Conservation (phyloP, 1,140 invertebrate species). For the Nautilus pompilius region DNA sequence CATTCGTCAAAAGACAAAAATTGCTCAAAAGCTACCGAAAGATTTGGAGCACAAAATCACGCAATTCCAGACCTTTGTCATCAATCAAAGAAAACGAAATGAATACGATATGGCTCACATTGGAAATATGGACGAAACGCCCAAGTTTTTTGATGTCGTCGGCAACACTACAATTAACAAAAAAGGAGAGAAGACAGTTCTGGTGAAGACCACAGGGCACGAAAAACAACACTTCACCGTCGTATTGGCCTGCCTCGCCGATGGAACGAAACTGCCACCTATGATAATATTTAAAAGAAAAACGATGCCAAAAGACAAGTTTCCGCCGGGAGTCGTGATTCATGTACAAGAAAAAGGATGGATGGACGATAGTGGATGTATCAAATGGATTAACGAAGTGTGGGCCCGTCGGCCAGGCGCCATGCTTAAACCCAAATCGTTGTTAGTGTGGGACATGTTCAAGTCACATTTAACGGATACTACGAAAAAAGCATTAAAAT, state of each 20-base stretch:
- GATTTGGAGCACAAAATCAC: slow-evolving; percentile 14
- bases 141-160: slow-evolving; percentile 20
- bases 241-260: slow-evolving; percentile 11
- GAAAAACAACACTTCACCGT: slow-evolving; percentile 21
- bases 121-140: slow-evolving; percentile 29
- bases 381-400: slow-evolving; percentile 21
- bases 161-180: slow-evolving; percentile 16
- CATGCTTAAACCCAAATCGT: not conserved
- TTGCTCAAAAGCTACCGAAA: slow-evolving; percentile 19
- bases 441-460: slow-evolving; percentile 14
- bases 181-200: slow-evolving; percentile 14
- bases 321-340: slow-evolving; percentile 11
- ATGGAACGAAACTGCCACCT: slow-evolving; percentile 12
- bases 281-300: slow-evolving; percentile 19
- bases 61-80: slow-evolving; percentile 14
- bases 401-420: slow-evolving; percentile 13
- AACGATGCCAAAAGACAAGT: slow-evolving; percentile 12
- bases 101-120: slow-evolving; percentile 9
- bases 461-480: no score
- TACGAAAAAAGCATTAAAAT: no score
- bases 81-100: slow-evolving; percentile 9
- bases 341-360: slow-evolving; percentile 22
- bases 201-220: slow-evolving; percentile 14
- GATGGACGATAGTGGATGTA: slow-evolving; percentile 18
- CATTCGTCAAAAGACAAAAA: slow-evolving; percentile 18